phyloP scores from a whole-genome alignment of 2,888 invertebrate species.

The Fragum fragum region DNA sequence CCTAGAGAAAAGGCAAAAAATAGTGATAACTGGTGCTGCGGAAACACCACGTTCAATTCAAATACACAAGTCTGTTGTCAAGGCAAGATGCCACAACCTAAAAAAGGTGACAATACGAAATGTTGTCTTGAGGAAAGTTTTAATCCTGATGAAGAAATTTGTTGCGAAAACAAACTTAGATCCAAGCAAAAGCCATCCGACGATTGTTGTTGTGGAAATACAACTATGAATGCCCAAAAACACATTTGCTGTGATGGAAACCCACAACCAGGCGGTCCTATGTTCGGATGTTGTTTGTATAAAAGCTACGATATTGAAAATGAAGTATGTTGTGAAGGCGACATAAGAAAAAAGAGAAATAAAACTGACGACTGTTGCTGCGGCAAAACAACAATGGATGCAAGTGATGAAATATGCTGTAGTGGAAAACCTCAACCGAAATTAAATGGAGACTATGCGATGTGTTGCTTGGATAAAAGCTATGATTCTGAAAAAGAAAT shows the following conservation, averaged over 20 bases:
- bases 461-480: constrained; percentile 49
- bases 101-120: constrained; percentile 47
- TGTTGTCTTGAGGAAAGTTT: constrained; percentile 49
- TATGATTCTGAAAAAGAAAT: constrained; percentile 50
- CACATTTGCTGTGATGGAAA: constrained; percentile 57
- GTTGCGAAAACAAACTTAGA: constrained; percentile 47
- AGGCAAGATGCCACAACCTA: constrained; percentile 57
- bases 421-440: constrained; percentile 48
- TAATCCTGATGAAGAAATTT: constrained; percentile 38
- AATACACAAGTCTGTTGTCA: constrained; percentile 55
- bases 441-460: constrained; percentile 36
- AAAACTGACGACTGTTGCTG: constrained; percentile 55
- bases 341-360: constrained; percentile 45
- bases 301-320: constrained; percentile 44
- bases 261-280: constrained; percentile 41
- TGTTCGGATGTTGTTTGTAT: constrained; percentile 52
- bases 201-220: constrained; percentile 61
- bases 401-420: constrained; percentile 53
- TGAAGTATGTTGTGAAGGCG: constrained; percentile 52
- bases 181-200: constrained; percentile 44
- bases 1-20: constrained; percentile 41
- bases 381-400: constrained; percentile 40
- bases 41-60: constrained; percentile 52
- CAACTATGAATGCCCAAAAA: constrained; percentile 47
- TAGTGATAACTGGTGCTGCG: constrained; percentile 60